A percentile compares a stretch with the other conserved stretches of the same genome.
These are phyloP conservation scores for Phragmatobia fuliginosa DNA, from an alignment of 2,888 invertebrate species.

Conservation along the genomic window DNA sequence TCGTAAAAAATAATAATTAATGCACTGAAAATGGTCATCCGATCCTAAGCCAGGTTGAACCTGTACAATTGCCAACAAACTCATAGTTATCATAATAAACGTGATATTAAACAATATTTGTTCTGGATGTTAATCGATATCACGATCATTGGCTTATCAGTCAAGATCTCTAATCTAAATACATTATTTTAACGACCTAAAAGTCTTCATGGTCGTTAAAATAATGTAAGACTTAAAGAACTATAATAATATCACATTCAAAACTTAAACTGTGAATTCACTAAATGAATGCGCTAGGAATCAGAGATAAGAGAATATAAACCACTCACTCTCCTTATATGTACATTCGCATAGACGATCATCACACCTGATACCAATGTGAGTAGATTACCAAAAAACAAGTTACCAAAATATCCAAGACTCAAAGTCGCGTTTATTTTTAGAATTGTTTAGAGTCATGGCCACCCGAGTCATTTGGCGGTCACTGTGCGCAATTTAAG, in stretches of 20 bases:
- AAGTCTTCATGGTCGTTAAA: background rate
- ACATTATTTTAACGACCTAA: no score
- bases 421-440: slow-evolving; percentile 52
- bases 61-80: background rate
- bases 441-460: slow-evolving; percentile 57
- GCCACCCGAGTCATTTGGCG: slow-evolving; percentile 53
- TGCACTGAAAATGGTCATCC: background rate
- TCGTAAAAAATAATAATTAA: no score
- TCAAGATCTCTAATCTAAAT: background rate
- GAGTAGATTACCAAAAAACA: slow-evolving; percentile 47
- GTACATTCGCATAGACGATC: slow-evolving; percentile 21
- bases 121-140: background rate
- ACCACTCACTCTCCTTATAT: background rate
- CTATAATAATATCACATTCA: background rate
- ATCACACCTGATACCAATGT: slow-evolving; percentile 19
- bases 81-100: background rate
- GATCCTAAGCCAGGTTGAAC: background rate
- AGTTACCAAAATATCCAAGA: slow-evolving; percentile 57
- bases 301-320: background rate
- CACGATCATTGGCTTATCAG: background rate
- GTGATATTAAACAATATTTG: background rate
- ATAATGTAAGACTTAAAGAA: background rate
- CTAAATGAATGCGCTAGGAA: background rate
- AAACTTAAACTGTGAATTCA: background rate
- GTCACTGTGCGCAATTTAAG: slow-evolving; percentile 31